Percentiles rank a stretch among this genome's conserved stretches.
These are phyloP conservation scores for Calcarius lapponicus DNA, from an alignment of 2,797 vertebrate genomes.

Conservation along the genomic window DNA sequence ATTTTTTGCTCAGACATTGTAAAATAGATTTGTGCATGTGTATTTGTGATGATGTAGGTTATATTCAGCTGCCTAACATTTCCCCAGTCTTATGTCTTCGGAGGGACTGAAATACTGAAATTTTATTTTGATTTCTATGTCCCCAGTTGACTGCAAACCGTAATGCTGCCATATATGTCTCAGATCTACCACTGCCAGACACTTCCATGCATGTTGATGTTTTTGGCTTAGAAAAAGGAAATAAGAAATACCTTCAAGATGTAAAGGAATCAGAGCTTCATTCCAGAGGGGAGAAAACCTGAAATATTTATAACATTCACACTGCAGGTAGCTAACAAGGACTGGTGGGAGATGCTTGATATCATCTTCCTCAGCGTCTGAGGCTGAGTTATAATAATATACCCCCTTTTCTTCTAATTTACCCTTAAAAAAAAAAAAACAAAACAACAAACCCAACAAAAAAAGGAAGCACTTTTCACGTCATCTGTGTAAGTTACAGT, in stretches of 20 bases:
- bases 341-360: not conserved
- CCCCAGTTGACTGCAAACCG: not conserved
- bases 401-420: not conserved
- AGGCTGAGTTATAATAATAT: not conserved
- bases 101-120: not conserved
- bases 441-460: not conserved
- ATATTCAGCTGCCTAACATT: not conserved
- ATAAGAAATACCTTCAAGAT: not conserved
- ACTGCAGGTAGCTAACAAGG: not conserved
- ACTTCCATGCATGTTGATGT: conserved; percentile 6
- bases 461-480: not conserved
- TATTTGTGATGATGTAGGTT: not conserved
- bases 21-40: not conserved
- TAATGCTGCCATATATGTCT: not conserved
- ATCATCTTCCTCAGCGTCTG: not conserved
- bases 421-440: not conserved
- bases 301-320: conserved; percentile 8
- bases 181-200: not conserved
- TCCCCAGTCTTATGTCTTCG: not conserved
- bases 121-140: not conserved
- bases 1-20: not conserved
- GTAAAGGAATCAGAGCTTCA: not conserved
- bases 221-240: conserved; percentile 3
- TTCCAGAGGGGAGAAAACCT: not conserved
- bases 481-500: not conserved